Conservation (phyloP, 1,140 invertebrate species). For the Mizuhopecten yessoensis region DNA sequence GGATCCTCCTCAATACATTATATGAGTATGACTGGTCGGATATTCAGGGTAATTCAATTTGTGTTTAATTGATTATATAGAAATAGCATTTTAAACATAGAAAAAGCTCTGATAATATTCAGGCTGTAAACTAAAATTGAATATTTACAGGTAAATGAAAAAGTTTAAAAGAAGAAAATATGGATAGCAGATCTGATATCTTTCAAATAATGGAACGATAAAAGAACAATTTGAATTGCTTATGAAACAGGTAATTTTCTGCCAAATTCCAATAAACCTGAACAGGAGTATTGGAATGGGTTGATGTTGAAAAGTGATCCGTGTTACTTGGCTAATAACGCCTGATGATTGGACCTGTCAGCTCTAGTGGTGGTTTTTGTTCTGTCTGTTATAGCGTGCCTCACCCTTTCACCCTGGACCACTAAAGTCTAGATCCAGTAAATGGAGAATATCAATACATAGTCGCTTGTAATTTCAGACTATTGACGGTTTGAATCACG, state of each 20-base stretch:
- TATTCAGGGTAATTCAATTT: neutral
- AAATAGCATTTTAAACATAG: neutral
- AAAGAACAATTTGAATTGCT: no score
- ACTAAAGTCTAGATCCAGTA: neutral
- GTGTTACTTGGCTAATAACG: neutral
- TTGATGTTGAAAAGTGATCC: neutral
- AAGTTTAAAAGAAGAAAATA: conserved; percentile 8
- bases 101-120: neutral
- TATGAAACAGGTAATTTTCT: no score
- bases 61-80: neutral
- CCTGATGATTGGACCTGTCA: neutral
- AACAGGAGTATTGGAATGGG: neutral
- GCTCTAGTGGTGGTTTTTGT: neutral
- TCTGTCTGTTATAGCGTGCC: neutral
- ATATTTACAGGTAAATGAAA: neutral
- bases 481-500: neutral
- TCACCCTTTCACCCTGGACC: neutral
- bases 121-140: neutral
- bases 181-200: neutral
- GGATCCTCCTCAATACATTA: neutral
- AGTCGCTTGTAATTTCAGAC: neutral
- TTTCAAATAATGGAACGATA: conserved; percentile 45
- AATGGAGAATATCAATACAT: neutral
- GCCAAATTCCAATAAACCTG: neutral
- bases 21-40: neutral